Evolutionary conservation across 2,113 vertebrate species (phyloP), one percentile per base, ranked within the genome.

Genomic region (Cololabis saira): DNA sequence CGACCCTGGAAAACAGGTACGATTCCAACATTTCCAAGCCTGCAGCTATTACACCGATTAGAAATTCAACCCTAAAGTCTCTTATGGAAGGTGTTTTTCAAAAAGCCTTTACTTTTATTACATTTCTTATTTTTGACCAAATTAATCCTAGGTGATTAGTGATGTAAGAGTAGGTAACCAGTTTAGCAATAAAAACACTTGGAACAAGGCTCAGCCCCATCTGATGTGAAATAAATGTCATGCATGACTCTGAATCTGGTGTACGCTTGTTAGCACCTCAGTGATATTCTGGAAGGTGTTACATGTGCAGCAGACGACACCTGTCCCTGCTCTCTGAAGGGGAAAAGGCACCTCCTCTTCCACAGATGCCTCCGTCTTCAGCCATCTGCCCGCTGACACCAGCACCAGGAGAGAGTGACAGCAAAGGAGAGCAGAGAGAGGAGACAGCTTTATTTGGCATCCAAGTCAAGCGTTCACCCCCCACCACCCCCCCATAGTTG

Each of bases 321-420:
- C 83, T 84, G 85, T 74, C 72, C 43, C 44, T 70, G 67, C 75
- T 87, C 82, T 58, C 70, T 65, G 75, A 80, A 73, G 75, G 52
- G 52, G 65, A 67, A 59, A 41, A 50, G 56, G 63, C 42, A 1
- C 78, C 75, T 80, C 74, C 78, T 67, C 68, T 67, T 40, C 40
- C 68, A 61, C 86, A 84, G 85, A 81, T 80, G 81, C 61, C 24
- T 45, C 50, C 6, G 41, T 71, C 69, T 61, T 49, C 45, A 14
- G 6, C 86, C 87, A 86, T 87, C 87, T 89, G 89, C 74, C 71
- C 45, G 2, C 55, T 61, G 71, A 79, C 78, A 71, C 43, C 12
- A 21, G 22, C 43, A 52, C 33, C 41, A 19, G 60, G 33, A 64
- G 49, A 58, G 51, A 53, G 27, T n/a, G 18, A 40, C 44, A 49